Base-by-base conservation (phyloP, 2,888 invertebrate species). In the Sarcophaga rosellei region DNA sequence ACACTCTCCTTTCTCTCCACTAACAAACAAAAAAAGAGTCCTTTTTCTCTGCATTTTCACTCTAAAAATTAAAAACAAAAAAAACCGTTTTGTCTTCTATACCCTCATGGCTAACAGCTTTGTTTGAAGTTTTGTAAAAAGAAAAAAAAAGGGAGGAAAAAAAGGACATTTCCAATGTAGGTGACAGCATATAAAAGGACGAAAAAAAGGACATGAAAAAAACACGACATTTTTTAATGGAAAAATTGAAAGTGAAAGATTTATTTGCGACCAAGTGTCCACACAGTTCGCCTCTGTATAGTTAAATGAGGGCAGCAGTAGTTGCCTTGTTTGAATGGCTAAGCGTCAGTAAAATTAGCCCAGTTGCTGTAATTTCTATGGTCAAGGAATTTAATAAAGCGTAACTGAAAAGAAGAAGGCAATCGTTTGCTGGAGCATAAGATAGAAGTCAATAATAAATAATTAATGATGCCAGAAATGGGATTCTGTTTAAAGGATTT, bases 191-290 rank as follows among this genome's bases (percentile, higher is more conserved):
- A 59, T n/a, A 61, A 75, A 53, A 23, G 44, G 61, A 57, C 20
- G 21, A 25, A 20, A n/a, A 6, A 59, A 75, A 66, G 15, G 4
- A n/a, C 4, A 35, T 4, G 4, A 25, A 77, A 57, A 69, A 8
- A 35, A 1, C 25, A 5, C 23, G 5, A 25, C 3, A 35, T 35
- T 35, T 70, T 79, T 62, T 45, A 81, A 78, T 78, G 65, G 73
- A 78, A 62, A 75, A 79, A 85, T 85, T 85, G 75, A 86, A 83
- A 86, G 80, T 83, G 83, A 79, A 84, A 75, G 63, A 59, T 74
- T 73, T 35, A 25, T 66, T 25, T 66, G 15, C n/a, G 45, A 8
- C 11, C 20, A 8, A 23, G 47, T 45, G 35, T 35, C 35, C 47
- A 45, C 68, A 47, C 10, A 8, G 35, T 35, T 8, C 35, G 35